These are phyloP conservation scores for Gambusia holbrooki DNA, from an alignment of 2,113 vertebrate genomes.

Conservation along the genomic window DNA sequence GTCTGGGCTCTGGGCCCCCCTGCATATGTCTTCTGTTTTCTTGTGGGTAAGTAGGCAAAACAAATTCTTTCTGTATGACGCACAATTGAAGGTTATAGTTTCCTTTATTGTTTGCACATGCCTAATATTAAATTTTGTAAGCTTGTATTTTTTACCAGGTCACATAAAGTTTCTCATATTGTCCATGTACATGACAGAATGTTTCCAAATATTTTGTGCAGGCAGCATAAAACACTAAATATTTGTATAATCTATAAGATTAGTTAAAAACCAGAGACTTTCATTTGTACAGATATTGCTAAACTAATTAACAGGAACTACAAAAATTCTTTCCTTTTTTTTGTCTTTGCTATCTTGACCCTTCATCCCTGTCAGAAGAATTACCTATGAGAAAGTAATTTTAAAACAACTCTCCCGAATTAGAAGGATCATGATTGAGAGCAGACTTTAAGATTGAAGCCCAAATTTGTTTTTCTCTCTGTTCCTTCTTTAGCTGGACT, in stretches of 20 bases:
- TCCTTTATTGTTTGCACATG: no score
- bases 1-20: slow-evolving; percentile 80
- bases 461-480: no score
- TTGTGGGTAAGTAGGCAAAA: slow-evolving; percentile 76
- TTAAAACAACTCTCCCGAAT: background rate
- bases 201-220: background rate
- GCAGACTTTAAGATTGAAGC: background rate
- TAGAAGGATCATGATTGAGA: background rate
- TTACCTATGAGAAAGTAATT: background rate
- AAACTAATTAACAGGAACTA: background rate
- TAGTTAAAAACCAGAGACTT: no score
- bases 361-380: background rate
- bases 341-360: no score
- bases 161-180: background rate
- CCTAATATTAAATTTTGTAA: no score
- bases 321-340: background rate
- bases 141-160: background rate
- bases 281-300: background rate
- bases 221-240: background rate
- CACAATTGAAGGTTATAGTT: background rate
- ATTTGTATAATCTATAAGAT: background rate
- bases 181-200: background rate
- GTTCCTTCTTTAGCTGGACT: slow-evolving; percentile 68
- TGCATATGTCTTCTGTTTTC: slow-evolving; percentile 77
- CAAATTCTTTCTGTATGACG: background rate